Percentiles rank a stretch among this genome's conserved stretches.
Conservation (phyloP, 2,888 invertebrate genomes). For the Cheilosia vulpina region DNA sequence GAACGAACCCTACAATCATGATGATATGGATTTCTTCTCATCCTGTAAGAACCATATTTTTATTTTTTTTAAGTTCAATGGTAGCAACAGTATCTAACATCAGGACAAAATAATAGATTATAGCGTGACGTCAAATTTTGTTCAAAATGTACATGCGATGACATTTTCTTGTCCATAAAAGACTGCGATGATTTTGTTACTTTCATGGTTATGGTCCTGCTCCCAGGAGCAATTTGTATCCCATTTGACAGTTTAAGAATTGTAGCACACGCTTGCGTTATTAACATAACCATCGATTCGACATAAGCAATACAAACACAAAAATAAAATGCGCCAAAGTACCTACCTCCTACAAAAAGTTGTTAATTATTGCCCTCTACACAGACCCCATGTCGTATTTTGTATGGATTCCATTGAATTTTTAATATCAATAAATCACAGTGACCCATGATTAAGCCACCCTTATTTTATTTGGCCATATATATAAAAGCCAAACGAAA, state of each 20-base stretch:
- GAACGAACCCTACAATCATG: too few relatives aligned
- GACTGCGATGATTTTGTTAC: too few relatives aligned
- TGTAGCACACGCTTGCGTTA: neutral
- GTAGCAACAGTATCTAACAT: too few relatives aligned
- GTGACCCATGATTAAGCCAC: neutral
- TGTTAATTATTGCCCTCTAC: neutral
- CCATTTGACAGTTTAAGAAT: neutral
- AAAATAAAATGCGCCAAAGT: neutral
- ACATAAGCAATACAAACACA: neutral
- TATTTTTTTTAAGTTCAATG: too few relatives aligned
- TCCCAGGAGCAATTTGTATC: too few relatives aligned
- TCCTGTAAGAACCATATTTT: too few relatives aligned
- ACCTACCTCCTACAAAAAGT: neutral
- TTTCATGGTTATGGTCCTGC: too few relatives aligned
- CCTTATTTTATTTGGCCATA: neutral
- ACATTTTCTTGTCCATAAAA: too few relatives aligned
- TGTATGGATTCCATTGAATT: neutral
- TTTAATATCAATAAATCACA: constrained; percentile 1
- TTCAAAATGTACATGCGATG: too few relatives aligned
- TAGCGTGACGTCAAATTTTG: too few relatives aligned
- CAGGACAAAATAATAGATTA: too few relatives aligned
- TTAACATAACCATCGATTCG: neutral
- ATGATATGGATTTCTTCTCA: too few relatives aligned
- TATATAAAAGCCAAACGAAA: constrained; percentile 1
- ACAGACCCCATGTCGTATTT: neutral